Evolutionary conservation across 2,797 vertebrate species (phyloP), one percentile per base, ranked within the genome.

Genomic region (Sebastes melanostomus): DNA sequence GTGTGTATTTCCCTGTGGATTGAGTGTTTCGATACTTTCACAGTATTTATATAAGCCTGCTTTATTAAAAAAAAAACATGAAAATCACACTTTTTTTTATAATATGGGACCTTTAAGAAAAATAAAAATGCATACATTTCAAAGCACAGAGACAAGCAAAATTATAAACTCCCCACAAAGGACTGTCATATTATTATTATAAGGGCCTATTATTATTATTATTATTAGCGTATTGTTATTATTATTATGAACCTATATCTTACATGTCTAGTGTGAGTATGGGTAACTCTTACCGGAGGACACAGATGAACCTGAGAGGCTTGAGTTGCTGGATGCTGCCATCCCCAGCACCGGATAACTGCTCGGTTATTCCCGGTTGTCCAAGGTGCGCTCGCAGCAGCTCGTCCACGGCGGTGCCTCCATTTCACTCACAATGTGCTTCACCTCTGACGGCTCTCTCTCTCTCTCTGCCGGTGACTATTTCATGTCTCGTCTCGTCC

Each of bases 281-380:
- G 54, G 27, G 29, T 30, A 42, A 81, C 52, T 96, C 97, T 97
- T 95, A 99, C 98, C 98, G 29, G 98, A 99, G 92, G 98, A 98
- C 83, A 98, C 90, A 5, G 98, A 99, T 72, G 98, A 99, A 93
- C 98, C 97, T 73, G 98, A 99, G 91, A 99, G 95, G 93, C 98
- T 99, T 84, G 98, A 99, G 97, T 97, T 99, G 77, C 98, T 99
- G 89, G 98, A 99, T 88, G 97, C 97, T 93, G 98, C 98, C 98
- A 99, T 99, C 91, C 94, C 94, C 25, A 75, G 62, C 82, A 38
- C 80, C 84, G 81, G 86, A 93, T 78, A 83, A n/a, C 78, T 61
- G 66, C 80, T 86, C 85, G 80, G 82, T 92, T 86, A 89, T 87
- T 94, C 87, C 87, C 86, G 88, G 60, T 67, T 78, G 76, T 77